A percentile compares a stretch with the other conserved stretches of the same genome.
These are phyloP conservation scores for Salmo trutta DNA, from an alignment of 2,797 vertebrate species.

Conservation along the genomic window DNA sequence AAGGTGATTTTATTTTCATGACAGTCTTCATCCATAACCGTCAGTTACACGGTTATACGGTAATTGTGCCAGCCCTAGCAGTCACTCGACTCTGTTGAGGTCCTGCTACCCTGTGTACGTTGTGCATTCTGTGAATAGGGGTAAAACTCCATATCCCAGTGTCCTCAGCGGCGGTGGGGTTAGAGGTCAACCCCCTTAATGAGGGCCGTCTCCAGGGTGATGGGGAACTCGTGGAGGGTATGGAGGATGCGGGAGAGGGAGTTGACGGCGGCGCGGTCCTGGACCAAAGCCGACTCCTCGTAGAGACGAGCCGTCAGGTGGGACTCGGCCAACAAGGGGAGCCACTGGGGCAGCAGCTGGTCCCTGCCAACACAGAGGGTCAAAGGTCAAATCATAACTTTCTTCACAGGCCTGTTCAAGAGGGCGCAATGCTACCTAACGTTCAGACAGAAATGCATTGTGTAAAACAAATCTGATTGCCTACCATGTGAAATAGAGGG, in stretches of 20 bases:
- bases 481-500: background rate
- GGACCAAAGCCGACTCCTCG: constrained; percentile 89
- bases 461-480: background rate
- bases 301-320: constrained; percentile 86
- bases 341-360: constrained; percentile 89
- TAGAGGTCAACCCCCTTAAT: constrained; percentile 95
- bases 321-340: constrained; percentile 88
- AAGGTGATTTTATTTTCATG: too few relatives aligned
- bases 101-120: constrained; percentile 12
- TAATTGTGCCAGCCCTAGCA: constrained; percentile 5
- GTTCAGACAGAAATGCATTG: background rate
- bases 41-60: too few relatives aligned
- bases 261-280: constrained; percentile 85
- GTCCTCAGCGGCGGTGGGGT: constrained; percentile 37
- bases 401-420: background rate
- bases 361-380: constrained; percentile 75
- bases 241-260: constrained; percentile 89
- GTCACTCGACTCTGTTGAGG: constrained; percentile 11
- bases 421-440: background rate
- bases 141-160: background rate
- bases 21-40: too few relatives aligned
- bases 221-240: constrained; percentile 90
- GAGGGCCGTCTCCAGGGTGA: constrained; percentile 89
- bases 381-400: constrained; percentile 13
- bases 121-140: constrained; percentile 5